Conservation (phyloP, 2,797 vertebrate genomes). For the Poecilia picta region DNA sequence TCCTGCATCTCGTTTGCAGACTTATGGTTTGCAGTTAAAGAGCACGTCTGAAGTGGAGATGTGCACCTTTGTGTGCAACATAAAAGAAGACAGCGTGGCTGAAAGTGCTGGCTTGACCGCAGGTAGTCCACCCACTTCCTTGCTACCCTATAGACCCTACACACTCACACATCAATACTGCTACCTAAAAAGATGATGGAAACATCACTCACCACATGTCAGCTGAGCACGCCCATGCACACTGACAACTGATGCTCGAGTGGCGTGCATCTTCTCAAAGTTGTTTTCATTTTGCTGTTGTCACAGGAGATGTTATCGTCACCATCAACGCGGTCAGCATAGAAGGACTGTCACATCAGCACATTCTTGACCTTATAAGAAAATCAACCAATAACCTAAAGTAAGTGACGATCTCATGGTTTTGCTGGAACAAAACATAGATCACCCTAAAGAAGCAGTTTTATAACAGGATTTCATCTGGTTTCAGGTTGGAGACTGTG, state of each 20-base stretch:
- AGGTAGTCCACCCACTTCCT: conserved; percentile 77
- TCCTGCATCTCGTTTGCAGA: conserved; percentile 74
- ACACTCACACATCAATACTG: not conserved
- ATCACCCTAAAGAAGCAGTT: not conserved
- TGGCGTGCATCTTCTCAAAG: conserved; percentile 8
- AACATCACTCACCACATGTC: not conserved
- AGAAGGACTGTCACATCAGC: conserved; percentile 85
- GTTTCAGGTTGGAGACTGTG: conserved; percentile 88
- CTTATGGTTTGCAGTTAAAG: conserved; percentile 81
- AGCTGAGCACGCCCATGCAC: conserved; percentile 1
- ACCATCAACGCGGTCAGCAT: conserved; percentile 87
- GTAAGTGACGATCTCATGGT: conserved; percentile 74
- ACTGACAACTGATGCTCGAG: not conserved
- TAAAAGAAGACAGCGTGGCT: conserved; percentile 88
- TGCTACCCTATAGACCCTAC: not conserved
- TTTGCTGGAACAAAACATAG: not conserved
- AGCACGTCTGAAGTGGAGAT: conserved; percentile 78
- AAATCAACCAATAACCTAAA: conserved; percentile 87
- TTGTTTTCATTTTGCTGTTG: conserved; percentile 6
- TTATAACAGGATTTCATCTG: conserved; percentile 16
- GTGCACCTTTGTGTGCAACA: conserved; percentile 86
- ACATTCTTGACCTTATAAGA: conserved; percentile 87
- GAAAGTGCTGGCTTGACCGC: conserved; percentile 86
- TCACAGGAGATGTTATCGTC: conserved; percentile 88
- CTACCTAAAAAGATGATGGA: not conserved